These are phyloP conservation scores for Hydropsyche tenuis DNA, from an alignment of 1,140 invertebrate species.

Conservation along the genomic window DNA sequence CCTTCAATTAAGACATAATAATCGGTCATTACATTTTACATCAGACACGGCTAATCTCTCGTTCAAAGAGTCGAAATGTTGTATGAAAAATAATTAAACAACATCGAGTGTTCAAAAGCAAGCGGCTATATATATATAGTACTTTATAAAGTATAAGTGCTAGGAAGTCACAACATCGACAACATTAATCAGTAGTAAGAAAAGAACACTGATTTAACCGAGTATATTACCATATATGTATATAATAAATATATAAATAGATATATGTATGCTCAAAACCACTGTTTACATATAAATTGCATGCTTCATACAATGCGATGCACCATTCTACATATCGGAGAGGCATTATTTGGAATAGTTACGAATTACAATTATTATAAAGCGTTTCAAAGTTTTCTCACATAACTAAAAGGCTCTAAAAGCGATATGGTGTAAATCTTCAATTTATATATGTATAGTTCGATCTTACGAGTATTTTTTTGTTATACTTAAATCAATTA, in stretches of 20 bases:
- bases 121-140: slow-evolving; percentile 45
- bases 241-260: neutral
- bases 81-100: slow-evolving; percentile 32
- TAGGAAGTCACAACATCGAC: slow-evolving; percentile 47
- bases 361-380: neutral
- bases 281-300: slow-evolving; percentile 33
- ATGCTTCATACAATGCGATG: slow-evolving; percentile 49
- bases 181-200: slow-evolving; percentile 34
- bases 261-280: slow-evolving; percentile 24
- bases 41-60: slow-evolving; percentile 28
- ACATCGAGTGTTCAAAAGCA: slow-evolving; percentile 48
- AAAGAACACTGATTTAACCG: slow-evolving; percentile 44
- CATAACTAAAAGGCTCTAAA: slow-evolving; percentile 34
- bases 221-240: slow-evolving; percentile 18
- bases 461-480: neutral
- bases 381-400: neutral
- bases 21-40: slow-evolving; percentile 49
- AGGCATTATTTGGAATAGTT: neutral
- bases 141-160: slow-evolving; percentile 27
- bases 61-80: neutral
- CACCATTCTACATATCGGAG: slow-evolving; percentile 48
- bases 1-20: slow-evolving; percentile 64
- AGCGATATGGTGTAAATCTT: slow-evolving; percentile 9
- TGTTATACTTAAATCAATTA: neutral
- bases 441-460: slow-evolving; percentile 8